These are phyloP conservation scores for Saccostrea glomerata DNA, from an alignment of 1,140 invertebrate genomes.

Conservation along the genomic window DNA sequence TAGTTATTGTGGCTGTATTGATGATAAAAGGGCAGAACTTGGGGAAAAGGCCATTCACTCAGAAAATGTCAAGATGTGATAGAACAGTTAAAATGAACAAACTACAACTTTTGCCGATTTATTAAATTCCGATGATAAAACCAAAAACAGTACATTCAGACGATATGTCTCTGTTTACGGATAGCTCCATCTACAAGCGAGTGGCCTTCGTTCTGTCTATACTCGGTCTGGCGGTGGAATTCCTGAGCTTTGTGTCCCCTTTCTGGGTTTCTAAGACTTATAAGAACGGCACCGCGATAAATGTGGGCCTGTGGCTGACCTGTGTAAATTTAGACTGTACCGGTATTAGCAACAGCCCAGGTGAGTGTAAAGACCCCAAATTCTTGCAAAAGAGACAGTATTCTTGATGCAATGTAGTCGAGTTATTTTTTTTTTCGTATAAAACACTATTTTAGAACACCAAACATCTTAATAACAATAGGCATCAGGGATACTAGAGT, in stretches of 20 bases:
- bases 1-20: background rate
- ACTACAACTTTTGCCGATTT: background rate
- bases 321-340: constrained; percentile 17
- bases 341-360: background rate
- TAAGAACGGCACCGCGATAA: background rate
- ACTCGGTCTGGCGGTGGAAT: background rate
- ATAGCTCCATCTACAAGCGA: constrained; percentile 7
- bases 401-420: too few species aligned
- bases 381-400: too few species aligned
- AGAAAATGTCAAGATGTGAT: background rate
- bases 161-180: background rate
- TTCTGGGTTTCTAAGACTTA: constrained; percentile 30
- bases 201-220: background rate
- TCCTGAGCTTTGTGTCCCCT: background rate
- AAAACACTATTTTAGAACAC: too few species aligned
- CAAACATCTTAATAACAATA: too few species aligned
- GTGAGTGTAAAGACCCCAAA: background rate
- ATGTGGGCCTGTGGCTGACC: constrained; percentile 29
- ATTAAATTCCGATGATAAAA: background rate
- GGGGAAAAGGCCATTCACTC: background rate
- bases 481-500: too few species aligned
- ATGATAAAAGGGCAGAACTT: background rate
- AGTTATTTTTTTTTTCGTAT: too few species aligned
- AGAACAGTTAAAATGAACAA: background rate
- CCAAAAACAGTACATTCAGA: background rate